Evolutionary conservation across 2,113 vertebrate species (phyloP), one percentile per base, ranked within the genome.

Genomic region (Mugil cephalus): DNA sequence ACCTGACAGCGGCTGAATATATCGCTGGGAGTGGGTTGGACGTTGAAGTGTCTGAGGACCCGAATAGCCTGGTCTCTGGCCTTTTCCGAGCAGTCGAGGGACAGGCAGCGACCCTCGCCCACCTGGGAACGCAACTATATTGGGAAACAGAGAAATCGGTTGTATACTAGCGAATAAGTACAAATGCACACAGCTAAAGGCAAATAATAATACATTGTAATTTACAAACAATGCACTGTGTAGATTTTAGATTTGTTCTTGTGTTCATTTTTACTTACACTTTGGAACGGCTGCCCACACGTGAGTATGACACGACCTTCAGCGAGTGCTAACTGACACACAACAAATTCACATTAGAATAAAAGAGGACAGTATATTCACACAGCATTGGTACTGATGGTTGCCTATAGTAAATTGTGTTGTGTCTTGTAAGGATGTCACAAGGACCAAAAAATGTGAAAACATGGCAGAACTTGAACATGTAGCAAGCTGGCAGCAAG

Each of bases 1-100:
- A 98, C 96, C 96, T 96, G 95, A 88, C 97, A 97, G 81, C 95
- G 94, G 87, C 96, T 96, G 93, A 97, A 97, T 75, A 96, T 87
- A 59, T 96, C 95, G 0, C 82, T 24, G 1, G 75, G 68, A 15
- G 93, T 91, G 38, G 94, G 93, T 6, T 58, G 86, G 54, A 96
- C 74, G 0, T 94, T 93, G 93, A 96, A 96, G 86, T 96, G 95
- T 60, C 77, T 89, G 68, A 98, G 93, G 65, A 97, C 94, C 5
- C 82, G 85, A 21, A 95, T 55, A 0, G 94, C 95, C 80, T 96
- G 96, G 4, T 97, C 95, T 47, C 69, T 91, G 0, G 96, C 96
- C 83, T 95, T 96, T 66, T 95, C 94, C 0, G 95, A 95, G 80
- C 95, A 95, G 89, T 95, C 92, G 35, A 98, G 90, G 0, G 89